phyloP scores from a whole-genome alignment of 2,888 invertebrate genomes.

The Catotricha subobsoleta region DNA sequence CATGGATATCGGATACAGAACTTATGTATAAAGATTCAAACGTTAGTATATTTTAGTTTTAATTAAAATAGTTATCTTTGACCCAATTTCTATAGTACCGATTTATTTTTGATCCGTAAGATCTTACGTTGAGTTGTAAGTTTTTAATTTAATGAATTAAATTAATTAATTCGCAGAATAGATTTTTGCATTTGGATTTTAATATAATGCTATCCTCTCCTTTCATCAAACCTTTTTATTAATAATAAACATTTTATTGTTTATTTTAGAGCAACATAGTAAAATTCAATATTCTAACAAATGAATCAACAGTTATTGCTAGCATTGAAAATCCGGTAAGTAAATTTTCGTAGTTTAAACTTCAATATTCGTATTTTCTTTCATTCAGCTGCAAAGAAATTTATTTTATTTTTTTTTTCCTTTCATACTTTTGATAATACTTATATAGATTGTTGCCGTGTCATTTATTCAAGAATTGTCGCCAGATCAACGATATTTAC shows the following conservation, averaged over 20 bases:
- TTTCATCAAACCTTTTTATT: too few relatives aligned
- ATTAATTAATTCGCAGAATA: neutral
- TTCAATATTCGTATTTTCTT: neutral
- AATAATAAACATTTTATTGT: too few relatives aligned
- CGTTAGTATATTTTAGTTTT: constrained; percentile 21
- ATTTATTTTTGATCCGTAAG: too few relatives aligned
- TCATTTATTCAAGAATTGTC: constrained; percentile 32
- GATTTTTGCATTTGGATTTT: neutral
- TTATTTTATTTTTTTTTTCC: neutral
- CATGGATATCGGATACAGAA: constrained; percentile 56
- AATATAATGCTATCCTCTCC: too few relatives aligned
- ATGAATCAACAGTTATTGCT: neutral
- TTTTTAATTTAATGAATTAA: neutral
- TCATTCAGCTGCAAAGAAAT: neutral
- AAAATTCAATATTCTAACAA: neutral
- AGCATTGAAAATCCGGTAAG: neutral
- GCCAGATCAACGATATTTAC: constrained; percentile 42
- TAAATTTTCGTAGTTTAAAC: too few relatives aligned
- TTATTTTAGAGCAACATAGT: neutral
- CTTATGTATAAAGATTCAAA: constrained; percentile 41
- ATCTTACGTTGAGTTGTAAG: neutral
- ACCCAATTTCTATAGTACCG: too few relatives aligned
- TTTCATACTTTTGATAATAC: neutral
- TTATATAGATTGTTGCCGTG: neutral
- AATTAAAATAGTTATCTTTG: too few relatives aligned